phyloP scores from a whole-genome alignment of 1,140 invertebrate genomes.

The Cepaea nemoralis region DNA sequence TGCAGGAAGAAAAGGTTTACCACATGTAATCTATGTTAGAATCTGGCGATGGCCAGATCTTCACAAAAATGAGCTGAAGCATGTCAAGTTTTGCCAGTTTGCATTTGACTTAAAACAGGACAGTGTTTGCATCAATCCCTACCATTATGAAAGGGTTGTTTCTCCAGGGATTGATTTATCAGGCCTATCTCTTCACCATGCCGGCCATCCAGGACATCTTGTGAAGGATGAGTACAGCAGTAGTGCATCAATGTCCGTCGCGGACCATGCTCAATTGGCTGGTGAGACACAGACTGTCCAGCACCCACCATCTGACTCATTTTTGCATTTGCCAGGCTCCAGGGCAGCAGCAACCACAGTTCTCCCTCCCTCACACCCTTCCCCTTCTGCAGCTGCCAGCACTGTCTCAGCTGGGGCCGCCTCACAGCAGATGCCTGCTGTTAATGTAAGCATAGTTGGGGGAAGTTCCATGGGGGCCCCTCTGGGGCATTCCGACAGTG shows the following conservation, averaged over 20 bases:
- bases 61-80: constrained; percentile 99
- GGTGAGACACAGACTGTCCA: constrained; percentile 31
- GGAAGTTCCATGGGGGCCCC: constrained; percentile 5
- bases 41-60: constrained; percentile 95
- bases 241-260: constrained; percentile 8
- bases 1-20: constrained; percentile 97
- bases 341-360: constrained; percentile 4
- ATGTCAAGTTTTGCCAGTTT: constrained; percentile 92
- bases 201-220: constrained; percentile 23
- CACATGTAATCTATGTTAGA: constrained; percentile 99
- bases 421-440: not conserved
- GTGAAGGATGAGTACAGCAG: constrained; percentile 39
- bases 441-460: not conserved
- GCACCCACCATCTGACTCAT: constrained; percentile 37
- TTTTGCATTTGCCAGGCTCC: constrained; percentile 34
- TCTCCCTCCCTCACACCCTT: not conserved
- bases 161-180: constrained; percentile 94
- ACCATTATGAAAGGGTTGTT: constrained; percentile 99
- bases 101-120: constrained; percentile 79
- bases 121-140: constrained; percentile 97
- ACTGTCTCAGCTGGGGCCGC: not conserved
- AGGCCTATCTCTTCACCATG: constrained; percentile 63
- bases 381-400: constrained; percentile 11
- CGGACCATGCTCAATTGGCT: constrained; percentile 20
- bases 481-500: constrained; percentile 7